phyloP scores from a whole-genome alignment of 53 echinoderm and acorn worm species.

The Hippasteria phrygiana region DNA sequence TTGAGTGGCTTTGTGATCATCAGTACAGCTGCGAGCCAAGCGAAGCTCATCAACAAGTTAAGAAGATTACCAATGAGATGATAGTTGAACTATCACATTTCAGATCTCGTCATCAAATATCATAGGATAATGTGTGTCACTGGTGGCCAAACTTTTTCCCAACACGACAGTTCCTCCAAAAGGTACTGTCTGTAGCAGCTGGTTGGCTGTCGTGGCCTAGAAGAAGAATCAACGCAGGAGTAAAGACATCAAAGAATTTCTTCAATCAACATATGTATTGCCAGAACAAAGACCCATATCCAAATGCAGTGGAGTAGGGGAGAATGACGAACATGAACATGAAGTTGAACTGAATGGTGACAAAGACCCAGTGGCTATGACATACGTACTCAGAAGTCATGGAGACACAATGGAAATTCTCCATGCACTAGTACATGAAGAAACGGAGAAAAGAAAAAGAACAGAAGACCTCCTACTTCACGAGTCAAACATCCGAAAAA shows the following conservation, averaged over 20 bases:
- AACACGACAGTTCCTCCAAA: constrained; percentile 9
- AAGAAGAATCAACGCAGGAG: constrained; percentile 4
- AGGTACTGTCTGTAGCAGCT: constrained; percentile 18
- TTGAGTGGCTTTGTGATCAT: constrained; percentile 13
- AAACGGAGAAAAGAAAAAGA: constrained; percentile 32
- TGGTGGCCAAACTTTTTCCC: constrained; percentile 8
- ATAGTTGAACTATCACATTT: constrained; percentile 5
- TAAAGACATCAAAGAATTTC: constrained; percentile 4
- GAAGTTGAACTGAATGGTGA: background rate
- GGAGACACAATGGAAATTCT: constrained; percentile 61
- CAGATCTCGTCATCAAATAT: background rate
- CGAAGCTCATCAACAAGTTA: constrained; percentile 10
- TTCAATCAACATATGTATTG: constrained; percentile 5
- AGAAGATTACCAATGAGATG: constrained; percentile 1
- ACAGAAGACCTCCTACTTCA: constrained; percentile 14
- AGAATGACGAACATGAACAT: background rate
- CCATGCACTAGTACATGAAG: constrained; percentile 57
- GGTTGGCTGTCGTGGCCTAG: background rate
- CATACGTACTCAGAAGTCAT: constrained; percentile 24
- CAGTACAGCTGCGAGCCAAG: background rate
- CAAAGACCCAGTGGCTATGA: background rate
- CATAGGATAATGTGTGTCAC: constrained; percentile 9
- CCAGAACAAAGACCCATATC: background rate
- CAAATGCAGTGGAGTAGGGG: background rate
- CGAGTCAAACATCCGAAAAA: background rate